A percentile compares a stretch with the other conserved stretches of the same genome.
Evolutionary conservation across 2,888 invertebrate species (phyloP).

Genomic region (Noctuana brunneofusca): DNA sequence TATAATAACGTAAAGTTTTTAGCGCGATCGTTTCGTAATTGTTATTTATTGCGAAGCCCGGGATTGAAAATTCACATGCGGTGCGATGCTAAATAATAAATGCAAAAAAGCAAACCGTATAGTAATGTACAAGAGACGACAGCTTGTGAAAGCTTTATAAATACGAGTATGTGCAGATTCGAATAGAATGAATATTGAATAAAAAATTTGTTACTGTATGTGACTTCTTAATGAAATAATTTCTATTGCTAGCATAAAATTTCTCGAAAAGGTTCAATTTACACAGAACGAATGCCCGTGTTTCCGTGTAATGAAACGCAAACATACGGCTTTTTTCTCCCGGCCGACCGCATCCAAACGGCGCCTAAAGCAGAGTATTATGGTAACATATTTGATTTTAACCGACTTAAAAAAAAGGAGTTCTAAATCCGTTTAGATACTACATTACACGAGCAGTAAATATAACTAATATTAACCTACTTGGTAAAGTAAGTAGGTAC

Average conservation of each 20-base stretch:
- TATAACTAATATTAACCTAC: no score
- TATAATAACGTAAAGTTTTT: slow-evolving; percentile 6
- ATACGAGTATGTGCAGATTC: not conserved
- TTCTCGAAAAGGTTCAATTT: slow-evolving; percentile 1
- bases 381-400: no score
- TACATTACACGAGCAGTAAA: no score
- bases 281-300: slow-evolving; percentile 39
- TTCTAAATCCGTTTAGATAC: no score
- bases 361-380: no score
- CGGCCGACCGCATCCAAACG: no score
- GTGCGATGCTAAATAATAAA: slow-evolving; percentile 17
- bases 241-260: not conserved
- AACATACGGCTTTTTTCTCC: no score
- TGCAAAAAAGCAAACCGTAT: not conserved
- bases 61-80: slow-evolving; percentile 19
- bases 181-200: not conserved
- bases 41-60: slow-evolving; percentile 17
- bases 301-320: no score
- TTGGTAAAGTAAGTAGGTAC: no score
- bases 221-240: not conserved
- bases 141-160: not conserved
- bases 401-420: no score
- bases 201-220: no score
- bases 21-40: slow-evolving; percentile 3
- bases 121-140: no score